phyloP scores from a whole-genome alignment of 2,888 invertebrate genomes.

The Tenthredo notha region DNA sequence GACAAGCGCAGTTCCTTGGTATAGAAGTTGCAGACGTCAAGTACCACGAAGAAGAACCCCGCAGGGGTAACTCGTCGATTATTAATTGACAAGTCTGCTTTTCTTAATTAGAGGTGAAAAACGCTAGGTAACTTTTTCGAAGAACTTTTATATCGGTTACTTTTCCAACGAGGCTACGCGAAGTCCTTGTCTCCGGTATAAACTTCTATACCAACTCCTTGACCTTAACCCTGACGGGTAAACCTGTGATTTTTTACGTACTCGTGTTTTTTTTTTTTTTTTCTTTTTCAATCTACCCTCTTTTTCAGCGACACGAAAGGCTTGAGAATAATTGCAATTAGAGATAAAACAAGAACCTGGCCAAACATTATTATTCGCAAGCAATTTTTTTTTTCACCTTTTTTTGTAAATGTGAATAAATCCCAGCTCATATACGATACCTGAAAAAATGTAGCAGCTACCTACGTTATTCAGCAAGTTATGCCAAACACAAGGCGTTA shows the following conservation, averaged over 20 bases:
- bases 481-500: slow-evolving; percentile 27
- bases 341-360: neutral
- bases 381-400: neutral
- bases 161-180: neutral
- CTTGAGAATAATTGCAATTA: slow-evolving; percentile 36
- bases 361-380: neutral
- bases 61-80: slow-evolving; percentile 65
- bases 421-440: neutral
- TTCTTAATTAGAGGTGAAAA: slow-evolving; percentile 60
- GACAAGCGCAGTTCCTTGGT: neutral
- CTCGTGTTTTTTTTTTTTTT: neutral
- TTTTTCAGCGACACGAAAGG: slow-evolving; percentile 2
- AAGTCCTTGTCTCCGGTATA: slow-evolving; percentile 12
- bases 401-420: slow-evolving; percentile 11
- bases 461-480: slow-evolving; percentile 23
- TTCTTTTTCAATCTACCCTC: neutral
- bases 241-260: neutral
- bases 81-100: slow-evolving; percentile 72
- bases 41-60: slow-evolving; percentile 58
- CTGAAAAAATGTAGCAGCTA: neutral
- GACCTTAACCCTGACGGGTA: slow-evolving; percentile 32
- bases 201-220: neutral
- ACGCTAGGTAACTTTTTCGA: neutral
- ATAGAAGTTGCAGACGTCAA: neutral
- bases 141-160: slow-evolving; percentile 46